Conservation (phyloP, 2,797 vertebrate species). For the Alectoris magna region DNA sequence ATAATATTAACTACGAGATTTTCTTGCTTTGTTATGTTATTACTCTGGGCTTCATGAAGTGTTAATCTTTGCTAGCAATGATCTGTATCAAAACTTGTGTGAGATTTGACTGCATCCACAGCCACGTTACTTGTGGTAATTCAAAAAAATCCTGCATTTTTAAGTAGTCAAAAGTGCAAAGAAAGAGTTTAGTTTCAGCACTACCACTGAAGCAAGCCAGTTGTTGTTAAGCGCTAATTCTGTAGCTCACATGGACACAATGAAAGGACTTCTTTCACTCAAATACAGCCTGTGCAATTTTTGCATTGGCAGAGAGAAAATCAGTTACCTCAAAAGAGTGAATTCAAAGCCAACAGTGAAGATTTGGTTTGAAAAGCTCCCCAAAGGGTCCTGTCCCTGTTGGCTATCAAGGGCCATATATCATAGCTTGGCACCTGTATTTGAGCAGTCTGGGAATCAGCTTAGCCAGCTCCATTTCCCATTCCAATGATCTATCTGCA, state of each 20-base stretch:
- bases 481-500: not conserved
- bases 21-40: not conserved
- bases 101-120: slow-evolving; percentile 3
- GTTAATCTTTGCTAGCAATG: slow-evolving; percentile 7
- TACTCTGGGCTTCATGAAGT: not conserved
- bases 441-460: not conserved
- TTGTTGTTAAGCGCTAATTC: not conserved
- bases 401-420: accelerated
- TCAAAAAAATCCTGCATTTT: not conserved
- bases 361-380: not conserved
- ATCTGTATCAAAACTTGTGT: not conserved
- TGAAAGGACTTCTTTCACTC: not conserved
- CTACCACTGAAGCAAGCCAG: not conserved
- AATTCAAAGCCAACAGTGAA: not conserved
- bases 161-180: not conserved
- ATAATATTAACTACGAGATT: not conserved
- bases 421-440: accelerated
- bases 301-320: not conserved
- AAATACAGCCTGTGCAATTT: not conserved
- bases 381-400: accelerated
- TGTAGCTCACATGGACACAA: accelerated
- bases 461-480: not conserved
- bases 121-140: not conserved
- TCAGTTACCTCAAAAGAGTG: not conserved
- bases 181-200: not conserved